phyloP scores from a whole-genome alignment of 2,113 vertebrate species.

The Eira barbara region DNA sequence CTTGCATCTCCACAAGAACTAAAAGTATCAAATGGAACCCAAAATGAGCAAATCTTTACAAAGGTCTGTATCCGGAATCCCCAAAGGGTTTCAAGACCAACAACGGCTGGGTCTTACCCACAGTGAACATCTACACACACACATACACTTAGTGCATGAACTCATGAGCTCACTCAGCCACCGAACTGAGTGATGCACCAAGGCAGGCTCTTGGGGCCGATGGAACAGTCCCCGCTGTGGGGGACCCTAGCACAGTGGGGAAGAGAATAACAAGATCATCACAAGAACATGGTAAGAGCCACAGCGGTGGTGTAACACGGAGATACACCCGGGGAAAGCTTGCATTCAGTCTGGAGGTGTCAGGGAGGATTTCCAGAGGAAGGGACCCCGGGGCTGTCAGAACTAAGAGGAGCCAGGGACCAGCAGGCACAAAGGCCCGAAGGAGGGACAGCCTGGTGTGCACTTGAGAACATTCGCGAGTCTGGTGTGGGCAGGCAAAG shows the following conservation, averaged over 20 bases:
- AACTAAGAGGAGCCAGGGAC: background rate
- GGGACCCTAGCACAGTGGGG: background rate
- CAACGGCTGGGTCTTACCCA: background rate
- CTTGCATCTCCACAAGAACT: background rate
- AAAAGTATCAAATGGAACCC: background rate
- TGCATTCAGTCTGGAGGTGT: background rate
- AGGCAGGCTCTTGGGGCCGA: background rate
- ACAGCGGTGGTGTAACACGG: background rate
- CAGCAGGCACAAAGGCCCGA: background rate
- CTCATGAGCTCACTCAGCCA: background rate
- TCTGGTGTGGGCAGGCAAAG: background rate
- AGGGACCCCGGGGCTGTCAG: background rate
- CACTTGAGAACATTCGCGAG: background rate
- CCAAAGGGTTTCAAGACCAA: background rate
- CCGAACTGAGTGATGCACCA: background rate
- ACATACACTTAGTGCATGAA: background rate
- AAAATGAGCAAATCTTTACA: background rate
- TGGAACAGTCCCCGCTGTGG: background rate
- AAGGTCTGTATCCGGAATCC: background rate
- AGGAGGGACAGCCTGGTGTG: background rate
- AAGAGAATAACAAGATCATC: background rate
- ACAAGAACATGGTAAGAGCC: background rate
- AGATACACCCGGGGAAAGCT: background rate
- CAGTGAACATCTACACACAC: background rate
- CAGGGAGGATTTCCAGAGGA: background rate